Base-by-base conservation (phyloP, 2,797 vertebrate species). In the Lepilemur septentrionalis region DNA sequence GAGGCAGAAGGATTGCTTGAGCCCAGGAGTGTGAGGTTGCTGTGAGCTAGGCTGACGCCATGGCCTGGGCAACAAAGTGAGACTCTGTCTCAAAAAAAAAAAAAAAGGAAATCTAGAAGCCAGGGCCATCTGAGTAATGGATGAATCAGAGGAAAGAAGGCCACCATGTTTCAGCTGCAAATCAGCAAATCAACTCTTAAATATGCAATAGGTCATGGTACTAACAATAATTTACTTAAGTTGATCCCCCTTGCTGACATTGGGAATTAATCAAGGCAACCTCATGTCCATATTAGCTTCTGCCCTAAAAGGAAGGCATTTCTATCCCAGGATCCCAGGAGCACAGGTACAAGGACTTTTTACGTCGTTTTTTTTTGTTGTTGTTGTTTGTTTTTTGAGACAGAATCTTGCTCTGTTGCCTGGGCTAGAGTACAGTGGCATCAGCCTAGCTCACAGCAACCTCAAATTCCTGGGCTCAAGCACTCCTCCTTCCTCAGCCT, bases 61-160 rank as follows among this genome's bases (percentile, higher is more conserved):
- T 4, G 38, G 38, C 38, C 38, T 4, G 38, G 38, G 38, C 38
- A 38, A 38, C 38, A 38, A 38, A 38, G 38, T 38, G 38, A 38
- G 38, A 38, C 38, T 38, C 38, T 38, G 38, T 38, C 38, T 38
- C 38, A 38, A 38, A 38, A 38, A 38, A 38, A 38, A 38, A 38
- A 38, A 38, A 38, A 38, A 38, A 38, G 38, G 93, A 93, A 95
- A 97, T 95, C 48, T 48, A 14, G 48, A 95, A 92, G 22, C 70
- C 32, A 70, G 65, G 75, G 78, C 63, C 46, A 63, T 94, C 73
- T 83, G 85, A 73, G 55, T 73, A 89, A 85, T 35, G 46, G 43
- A 75, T 38, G 52, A 61, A 82, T 92, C 73, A 55, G 84, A 85
- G 41, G 41, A 52, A 88, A 67, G 38, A 75, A 78, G 61, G 75